phyloP scores from a whole-genome alignment of 1,140 invertebrate genomes.

The Macrosteles quadrilineatus region DNA sequence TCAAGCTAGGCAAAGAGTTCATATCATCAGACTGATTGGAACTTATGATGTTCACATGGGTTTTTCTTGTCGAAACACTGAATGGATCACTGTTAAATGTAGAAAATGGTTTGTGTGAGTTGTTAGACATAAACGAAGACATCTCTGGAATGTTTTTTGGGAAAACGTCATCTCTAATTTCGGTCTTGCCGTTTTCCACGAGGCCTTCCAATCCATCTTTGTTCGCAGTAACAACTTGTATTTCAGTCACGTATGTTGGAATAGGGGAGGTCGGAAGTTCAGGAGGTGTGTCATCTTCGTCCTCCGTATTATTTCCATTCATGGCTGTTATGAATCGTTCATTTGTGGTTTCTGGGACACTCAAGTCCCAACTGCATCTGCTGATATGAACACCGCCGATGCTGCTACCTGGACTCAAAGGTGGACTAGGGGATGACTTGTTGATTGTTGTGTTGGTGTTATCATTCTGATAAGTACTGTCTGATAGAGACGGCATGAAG shows the following conservation, averaged over 20 bases:
- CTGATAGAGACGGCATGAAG: neutral
- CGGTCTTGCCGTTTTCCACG: neutral
- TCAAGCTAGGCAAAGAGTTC: slow-evolving; percentile 18
- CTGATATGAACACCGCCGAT: slow-evolving; percentile 28
- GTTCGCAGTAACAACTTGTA: slow-evolving; percentile 34
- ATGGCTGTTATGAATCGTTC: slow-evolving; percentile 34
- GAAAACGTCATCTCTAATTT: slow-evolving; percentile 14
- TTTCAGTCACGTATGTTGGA: slow-evolving; percentile 43
- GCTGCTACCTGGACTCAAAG: neutral
- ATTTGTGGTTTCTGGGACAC: slow-evolving; percentile 28
- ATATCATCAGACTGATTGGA: slow-evolving; percentile 19
- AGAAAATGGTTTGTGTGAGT: neutral
- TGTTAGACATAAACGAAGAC: slow-evolving; percentile 12
- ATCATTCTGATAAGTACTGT: neutral
- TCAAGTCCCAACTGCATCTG: slow-evolving; percentile 35
- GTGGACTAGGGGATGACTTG: neutral
- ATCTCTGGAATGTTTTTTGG: slow-evolving; percentile 17
- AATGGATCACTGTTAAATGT: slow-evolving; percentile 1
- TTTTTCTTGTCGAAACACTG: neutral
- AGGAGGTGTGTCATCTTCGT: slow-evolving; percentile 47
- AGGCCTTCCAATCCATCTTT: slow-evolving; percentile 8
- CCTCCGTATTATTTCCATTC: slow-evolving; percentile 33
- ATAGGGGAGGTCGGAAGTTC: slow-evolving; percentile 51
- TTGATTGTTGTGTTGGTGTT: slow-evolving; percentile 13
- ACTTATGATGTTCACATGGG: neutral